These are phyloP conservation scores for Aphrophora alni DNA, from an alignment of 2,888 invertebrate genomes.

Conservation along the genomic window DNA sequence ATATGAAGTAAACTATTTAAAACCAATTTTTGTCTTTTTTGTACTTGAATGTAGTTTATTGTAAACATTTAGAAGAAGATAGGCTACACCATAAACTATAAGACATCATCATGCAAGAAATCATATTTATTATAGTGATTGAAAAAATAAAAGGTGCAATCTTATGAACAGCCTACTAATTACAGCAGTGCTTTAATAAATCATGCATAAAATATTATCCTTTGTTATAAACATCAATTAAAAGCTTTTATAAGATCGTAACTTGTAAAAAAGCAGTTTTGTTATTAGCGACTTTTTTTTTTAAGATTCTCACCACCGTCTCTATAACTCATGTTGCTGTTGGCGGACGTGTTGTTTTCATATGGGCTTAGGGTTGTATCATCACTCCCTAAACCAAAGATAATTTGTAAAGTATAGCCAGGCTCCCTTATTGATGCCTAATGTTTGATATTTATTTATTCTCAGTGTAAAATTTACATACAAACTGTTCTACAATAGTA, in stretches of 20 bases:
- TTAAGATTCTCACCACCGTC: background rate
- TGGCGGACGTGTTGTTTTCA: background rate
- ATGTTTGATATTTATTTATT: too few species aligned
- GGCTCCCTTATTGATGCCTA: background rate
- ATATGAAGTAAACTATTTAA: too few species aligned
- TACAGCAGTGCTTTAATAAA: background rate
- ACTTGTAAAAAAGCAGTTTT: background rate
- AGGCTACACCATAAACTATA: too few species aligned
- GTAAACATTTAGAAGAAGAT: too few species aligned
- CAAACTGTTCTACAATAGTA: too few species aligned
- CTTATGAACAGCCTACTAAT: background rate
- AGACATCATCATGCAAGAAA: background rate
- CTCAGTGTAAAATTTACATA: too few species aligned
- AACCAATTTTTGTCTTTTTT: too few species aligned
- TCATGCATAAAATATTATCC: conserved; percentile 3
- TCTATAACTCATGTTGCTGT: background rate
- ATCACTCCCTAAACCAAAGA: background rate
- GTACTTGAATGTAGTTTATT: too few species aligned
- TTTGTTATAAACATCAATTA: background rate
- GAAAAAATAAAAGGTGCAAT: background rate
- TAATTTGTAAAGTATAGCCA: background rate
- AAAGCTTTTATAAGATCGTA: background rate
- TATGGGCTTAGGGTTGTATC: background rate
- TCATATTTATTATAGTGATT: background rate
- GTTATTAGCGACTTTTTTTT: background rate